Percentiles rank a stretch among this genome's conserved stretches.
Evolutionary conservation across 2,888 invertebrate species (phyloP).

Genomic region (Parnassius orleans): DNA sequence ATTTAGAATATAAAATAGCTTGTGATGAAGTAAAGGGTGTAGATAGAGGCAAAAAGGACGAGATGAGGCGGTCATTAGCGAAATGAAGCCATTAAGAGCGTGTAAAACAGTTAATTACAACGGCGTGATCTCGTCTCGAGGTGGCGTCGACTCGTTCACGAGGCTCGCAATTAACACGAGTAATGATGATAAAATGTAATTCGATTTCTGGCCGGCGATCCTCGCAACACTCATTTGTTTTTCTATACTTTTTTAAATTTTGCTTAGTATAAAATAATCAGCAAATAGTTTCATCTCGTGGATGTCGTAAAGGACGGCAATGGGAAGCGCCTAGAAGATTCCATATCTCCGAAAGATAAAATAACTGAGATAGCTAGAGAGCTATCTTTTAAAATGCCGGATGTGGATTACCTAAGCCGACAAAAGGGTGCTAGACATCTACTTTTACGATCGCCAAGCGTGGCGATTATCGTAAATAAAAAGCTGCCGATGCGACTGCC

Average conservation of each 20-base stretch:
- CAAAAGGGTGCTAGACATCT: too few relatives aligned
- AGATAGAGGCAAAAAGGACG: constrained; percentile 52
- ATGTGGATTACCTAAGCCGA: too few relatives aligned
- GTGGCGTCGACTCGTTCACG: constrained; percentile 32
- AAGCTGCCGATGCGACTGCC: too few relatives aligned
- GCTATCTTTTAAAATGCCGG: too few relatives aligned
- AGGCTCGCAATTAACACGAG: constrained; percentile 18
- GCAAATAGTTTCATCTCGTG: too few relatives aligned
- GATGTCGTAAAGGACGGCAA: too few relatives aligned
- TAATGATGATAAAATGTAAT: constrained; percentile 26
- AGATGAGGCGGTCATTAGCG: constrained; percentile 69
- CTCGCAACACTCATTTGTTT: not conserved
- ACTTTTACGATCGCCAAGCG: too few relatives aligned
- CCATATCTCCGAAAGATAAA: too few relatives aligned
- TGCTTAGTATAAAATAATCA: too few relatives aligned
- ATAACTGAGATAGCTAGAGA: too few relatives aligned
- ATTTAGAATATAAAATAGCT: constrained; percentile 39
- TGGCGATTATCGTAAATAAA: too few relatives aligned
- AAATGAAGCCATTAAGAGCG: constrained; percentile 75
- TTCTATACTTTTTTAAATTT: constrained; percentile 6
- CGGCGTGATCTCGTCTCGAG: constrained; percentile 52
- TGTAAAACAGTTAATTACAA: constrained; percentile 77
- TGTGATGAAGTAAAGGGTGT: constrained; percentile 31
- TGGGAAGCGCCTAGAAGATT: too few relatives aligned
- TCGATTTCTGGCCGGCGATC: constrained; percentile 18